These are phyloP conservation scores for Oceanodroma tethys DNA, from an alignment of 2,113 vertebrate genomes.

Conservation along the genomic window DNA sequence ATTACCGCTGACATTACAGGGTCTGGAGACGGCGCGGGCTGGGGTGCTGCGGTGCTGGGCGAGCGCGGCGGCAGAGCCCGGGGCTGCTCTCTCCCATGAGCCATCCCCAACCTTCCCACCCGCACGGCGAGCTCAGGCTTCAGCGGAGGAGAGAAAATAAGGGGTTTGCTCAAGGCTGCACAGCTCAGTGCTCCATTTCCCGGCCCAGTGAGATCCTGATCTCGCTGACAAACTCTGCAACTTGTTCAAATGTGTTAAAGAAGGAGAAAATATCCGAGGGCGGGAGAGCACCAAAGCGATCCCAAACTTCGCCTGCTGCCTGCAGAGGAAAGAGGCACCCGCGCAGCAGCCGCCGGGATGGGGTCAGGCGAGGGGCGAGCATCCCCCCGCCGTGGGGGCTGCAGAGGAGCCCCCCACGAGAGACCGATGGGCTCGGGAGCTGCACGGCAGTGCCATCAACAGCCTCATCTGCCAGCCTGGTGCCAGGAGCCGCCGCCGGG, in stretches of 20 bases:
- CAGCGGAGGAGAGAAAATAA: neutral
- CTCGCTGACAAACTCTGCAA: neutral
- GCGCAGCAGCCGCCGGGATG: neutral
- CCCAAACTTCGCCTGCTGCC: neutral
- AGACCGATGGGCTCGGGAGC: fast-evolving
- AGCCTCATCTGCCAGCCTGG: neutral
- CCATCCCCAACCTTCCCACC: neutral
- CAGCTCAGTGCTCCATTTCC: neutral
- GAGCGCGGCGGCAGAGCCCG: neutral
- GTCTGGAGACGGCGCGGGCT: neutral
- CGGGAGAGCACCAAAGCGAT: neutral
- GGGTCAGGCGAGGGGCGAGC: neutral
- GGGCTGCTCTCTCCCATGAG: fast-evolving
- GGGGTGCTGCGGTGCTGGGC: neutral
- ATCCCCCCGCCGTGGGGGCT: neutral
- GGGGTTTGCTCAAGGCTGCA: neutral
- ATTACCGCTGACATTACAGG: neutral
- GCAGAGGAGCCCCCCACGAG: neutral
- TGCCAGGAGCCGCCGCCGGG: neutral
- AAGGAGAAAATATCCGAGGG: neutral
- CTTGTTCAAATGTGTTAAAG: neutral
- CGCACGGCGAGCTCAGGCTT: neutral
- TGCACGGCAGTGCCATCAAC: neutral
- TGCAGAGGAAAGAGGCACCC: neutral
- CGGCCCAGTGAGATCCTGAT: neutral